These are phyloP conservation scores for Orchestes rusci DNA, from an alignment of 2,888 invertebrate genomes.

Conservation along the genomic window DNA sequence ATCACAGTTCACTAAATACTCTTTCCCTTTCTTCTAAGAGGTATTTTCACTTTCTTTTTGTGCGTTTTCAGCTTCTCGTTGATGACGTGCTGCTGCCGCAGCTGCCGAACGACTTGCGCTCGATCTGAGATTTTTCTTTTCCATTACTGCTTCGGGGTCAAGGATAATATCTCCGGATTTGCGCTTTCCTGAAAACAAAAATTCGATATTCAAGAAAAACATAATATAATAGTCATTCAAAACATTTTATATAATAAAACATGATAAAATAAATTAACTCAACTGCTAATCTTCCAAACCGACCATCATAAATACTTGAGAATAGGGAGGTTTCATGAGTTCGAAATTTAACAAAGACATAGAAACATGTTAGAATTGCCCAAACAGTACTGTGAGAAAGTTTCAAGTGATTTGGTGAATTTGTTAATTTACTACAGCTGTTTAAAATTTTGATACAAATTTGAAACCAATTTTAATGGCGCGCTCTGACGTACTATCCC, in stretches of 20 bases:
- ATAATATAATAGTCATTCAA: neutral
- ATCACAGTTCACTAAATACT: constrained; percentile 43
- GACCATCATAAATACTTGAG: neutral
- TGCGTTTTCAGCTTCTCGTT: constrained; percentile 41
- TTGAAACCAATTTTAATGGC: too few species aligned
- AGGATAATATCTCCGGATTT: constrained; percentile 46
- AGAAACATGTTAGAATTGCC: too few species aligned
- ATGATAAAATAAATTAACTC: too few species aligned
- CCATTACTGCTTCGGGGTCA: constrained; percentile 52
- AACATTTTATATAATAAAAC: neutral
- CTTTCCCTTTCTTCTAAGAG: constrained; percentile 28
- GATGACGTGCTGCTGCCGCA: constrained; percentile 48
- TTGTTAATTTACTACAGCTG: too few species aligned
- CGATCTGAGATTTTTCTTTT: constrained; percentile 57
- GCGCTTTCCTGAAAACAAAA: constrained; percentile 37
- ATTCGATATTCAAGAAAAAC: too few species aligned
- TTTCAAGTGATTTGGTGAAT: too few species aligned
- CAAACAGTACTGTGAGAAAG: too few species aligned
- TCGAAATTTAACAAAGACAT: too few species aligned
- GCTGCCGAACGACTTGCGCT: constrained; percentile 65
- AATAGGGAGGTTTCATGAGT: too few species aligned
- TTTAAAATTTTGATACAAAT: too few species aligned
- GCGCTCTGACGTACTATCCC: too few species aligned
- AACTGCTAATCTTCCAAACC: too few species aligned
- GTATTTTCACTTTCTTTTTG: constrained; percentile 37